phyloP scores from a whole-genome alignment of 2,888 invertebrate genomes.

The Homarus gammarus region DNA sequence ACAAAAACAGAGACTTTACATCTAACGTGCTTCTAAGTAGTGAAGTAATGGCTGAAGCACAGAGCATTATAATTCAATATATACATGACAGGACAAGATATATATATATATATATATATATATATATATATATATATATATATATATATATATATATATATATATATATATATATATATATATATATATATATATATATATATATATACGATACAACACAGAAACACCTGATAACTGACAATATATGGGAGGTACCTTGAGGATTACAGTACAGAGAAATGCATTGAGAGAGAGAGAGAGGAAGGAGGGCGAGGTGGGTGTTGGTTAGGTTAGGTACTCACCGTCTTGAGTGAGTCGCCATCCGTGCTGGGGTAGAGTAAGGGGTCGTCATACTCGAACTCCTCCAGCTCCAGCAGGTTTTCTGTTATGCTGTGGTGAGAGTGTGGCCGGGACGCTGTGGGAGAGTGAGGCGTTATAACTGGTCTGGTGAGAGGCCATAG shows the following conservation, averaged over 20 bases:
- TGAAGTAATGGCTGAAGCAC: too few species aligned
- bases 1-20: too few species aligned
- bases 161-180: conserved; percentile 32
- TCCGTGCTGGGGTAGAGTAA: conserved; percentile 76
- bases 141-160: conserved; percentile 23
- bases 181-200: conserved; percentile 1
- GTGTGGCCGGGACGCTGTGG: conserved; percentile 77
- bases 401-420: conserved; percentile 78
- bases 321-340: conserved; percentile 50
- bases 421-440: conserved; percentile 75
- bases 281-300: not conserved
- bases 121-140: conserved; percentile 21
- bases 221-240: too few species aligned
- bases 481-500: too few species aligned
- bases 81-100: too few species aligned
- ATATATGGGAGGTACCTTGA: too few species aligned
- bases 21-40: too few species aligned
- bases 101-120: conserved; percentile 39
- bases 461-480: not conserved
- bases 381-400: conserved; percentile 79
- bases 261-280: too few species aligned
- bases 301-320: not conserved
- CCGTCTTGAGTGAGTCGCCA: conserved; percentile 76
- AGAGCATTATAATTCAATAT: too few species aligned
- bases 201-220: too few species aligned